A percentile compares a stretch with the other conserved stretches of the same genome.
Conservation (phyloP, 1,140 invertebrate genomes). For the Lerema accius region DNA sequence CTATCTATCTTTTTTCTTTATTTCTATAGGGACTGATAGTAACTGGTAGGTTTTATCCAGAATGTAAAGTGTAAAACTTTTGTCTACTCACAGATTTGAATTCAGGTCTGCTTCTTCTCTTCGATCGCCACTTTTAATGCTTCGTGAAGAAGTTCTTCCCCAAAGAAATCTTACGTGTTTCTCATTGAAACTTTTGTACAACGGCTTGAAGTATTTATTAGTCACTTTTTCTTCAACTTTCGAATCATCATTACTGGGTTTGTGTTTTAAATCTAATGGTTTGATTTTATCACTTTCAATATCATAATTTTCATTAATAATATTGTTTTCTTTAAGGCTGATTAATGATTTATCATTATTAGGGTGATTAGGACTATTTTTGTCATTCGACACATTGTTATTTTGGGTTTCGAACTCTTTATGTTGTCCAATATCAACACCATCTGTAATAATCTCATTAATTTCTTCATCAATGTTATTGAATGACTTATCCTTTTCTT, state of each 20-base stretch:
- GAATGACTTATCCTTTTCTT: background rate
- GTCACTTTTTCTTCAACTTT: background rate
- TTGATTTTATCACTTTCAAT: background rate
- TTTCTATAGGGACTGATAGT: no score
- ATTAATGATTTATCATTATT: background rate
- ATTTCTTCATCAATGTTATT: no score
- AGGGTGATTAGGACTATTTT: no score
- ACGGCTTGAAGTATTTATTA: background rate
- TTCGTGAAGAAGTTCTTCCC: background rate
- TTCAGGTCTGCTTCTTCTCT: no score
- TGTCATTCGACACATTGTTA: no score
- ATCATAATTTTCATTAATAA: background rate
- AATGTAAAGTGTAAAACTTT: no score
- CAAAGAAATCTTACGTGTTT: background rate
- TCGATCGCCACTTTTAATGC: background rate
- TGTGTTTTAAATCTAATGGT: background rate
- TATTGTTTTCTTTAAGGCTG: background rate
- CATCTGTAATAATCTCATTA: no score
- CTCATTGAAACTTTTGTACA: background rate
- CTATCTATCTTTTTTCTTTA: no score
- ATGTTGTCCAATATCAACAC: background rate
- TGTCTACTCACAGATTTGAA: background rate
- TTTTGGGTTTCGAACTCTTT: background rate
- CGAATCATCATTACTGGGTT: slow-evolving; percentile 1
- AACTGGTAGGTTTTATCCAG: no score